Evolutionary conservation across 2,888 invertebrate species (phyloP).

Genomic region (Cabera pusaria): DNA sequence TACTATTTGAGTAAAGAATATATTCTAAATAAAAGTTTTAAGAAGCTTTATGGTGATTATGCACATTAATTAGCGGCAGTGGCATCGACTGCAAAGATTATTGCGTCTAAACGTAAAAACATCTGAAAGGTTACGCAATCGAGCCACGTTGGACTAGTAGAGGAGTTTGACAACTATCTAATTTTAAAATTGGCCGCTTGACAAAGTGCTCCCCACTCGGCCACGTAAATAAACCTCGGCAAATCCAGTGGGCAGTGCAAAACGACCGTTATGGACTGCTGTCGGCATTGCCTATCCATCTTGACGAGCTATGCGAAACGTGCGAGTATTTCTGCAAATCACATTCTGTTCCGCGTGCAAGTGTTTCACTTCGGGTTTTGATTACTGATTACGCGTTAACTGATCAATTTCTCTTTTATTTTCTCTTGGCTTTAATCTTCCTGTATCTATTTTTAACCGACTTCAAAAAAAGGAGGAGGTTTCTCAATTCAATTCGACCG

Average conservation of each 20-base stretch:
- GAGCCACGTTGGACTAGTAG: conserved; percentile 32
- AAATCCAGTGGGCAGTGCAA: conserved; percentile 50
- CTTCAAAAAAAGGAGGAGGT: no score
- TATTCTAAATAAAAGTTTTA: conserved; percentile 8
- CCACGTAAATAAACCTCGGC: conserved; percentile 52
- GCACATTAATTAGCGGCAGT: conserved; percentile 18
- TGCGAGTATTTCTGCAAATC: conserved; percentile 10
- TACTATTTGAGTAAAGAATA: conserved; percentile 1
- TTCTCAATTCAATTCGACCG: no score
- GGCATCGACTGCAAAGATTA: conserved; percentile 14
- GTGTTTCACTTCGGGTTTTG: conserved; percentile 7
- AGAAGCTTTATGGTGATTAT: conserved; percentile 19
- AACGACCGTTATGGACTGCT: conserved; percentile 36
- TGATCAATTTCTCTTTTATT: conserved; percentile 14
- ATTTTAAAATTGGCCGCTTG: conserved; percentile 68
- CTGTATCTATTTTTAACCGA: no score
- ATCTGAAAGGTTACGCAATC: conserved; percentile 46
- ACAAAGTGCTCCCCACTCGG: conserved; percentile 55
- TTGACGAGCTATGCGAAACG: conserved; percentile 19
- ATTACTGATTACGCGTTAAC: conserved; percentile 12
- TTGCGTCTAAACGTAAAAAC: conserved; percentile 27
- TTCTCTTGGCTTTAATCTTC: no score
- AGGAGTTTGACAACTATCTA: conserved; percentile 66
- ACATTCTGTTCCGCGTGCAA: conserved; percentile 12
- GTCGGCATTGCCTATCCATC: conserved; percentile 23